Base-by-base conservation (phyloP, 2,888 invertebrate species). In the Dolomedes plantarius region DNA sequence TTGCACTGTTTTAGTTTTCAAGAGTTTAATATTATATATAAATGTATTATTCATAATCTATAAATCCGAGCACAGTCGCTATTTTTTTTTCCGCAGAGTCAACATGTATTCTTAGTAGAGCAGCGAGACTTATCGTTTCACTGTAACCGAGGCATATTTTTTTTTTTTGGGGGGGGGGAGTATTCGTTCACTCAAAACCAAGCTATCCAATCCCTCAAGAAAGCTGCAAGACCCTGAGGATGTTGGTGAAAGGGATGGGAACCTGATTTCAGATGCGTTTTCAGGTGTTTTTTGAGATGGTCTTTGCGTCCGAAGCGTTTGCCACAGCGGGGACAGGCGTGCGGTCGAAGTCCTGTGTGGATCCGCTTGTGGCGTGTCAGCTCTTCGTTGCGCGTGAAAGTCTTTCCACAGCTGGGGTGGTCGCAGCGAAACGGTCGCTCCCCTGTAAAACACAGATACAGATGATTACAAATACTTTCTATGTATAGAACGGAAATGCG, bases 221-320 rank as follows among this genome's bases (percentile, higher is more conserved):
- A 56, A 6, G 56, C 56, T 1, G 56, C 56, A 1, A 56, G 56
- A 5, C 56, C 56, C 56, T 56, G 56, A 23, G 56, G 56, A 23
- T 56, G 56, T 5, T 7, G 56, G 23, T 56, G 56, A 23, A 56
- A 56, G 23, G 56, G 23, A 56, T 56, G 56, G 5, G 56, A 7
- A 23, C 56, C 23, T 23, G 56, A 56, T 56, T 56, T 56, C 1
- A 56, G 90, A 89, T 98, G 98, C 0, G 97, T 98, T 90, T 96
- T 94, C 83, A 95, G 95, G 91, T 98, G 98, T 90, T 98, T 98
- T 92, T 97, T 97, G 82, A 98, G 93, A 91, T 98, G 98, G 91
- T 98, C 98, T 89, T 97, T 95, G 64, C 98, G 93, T 0, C 98
- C 98, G 91, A 98, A 98, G 88, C 95, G 94, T 92, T 98, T 98